Evolutionary conservation across 1,140 invertebrate species (phyloP), one percentile per base, ranked within the genome.

Genomic region (Polypedilum vanderplanki): DNA sequence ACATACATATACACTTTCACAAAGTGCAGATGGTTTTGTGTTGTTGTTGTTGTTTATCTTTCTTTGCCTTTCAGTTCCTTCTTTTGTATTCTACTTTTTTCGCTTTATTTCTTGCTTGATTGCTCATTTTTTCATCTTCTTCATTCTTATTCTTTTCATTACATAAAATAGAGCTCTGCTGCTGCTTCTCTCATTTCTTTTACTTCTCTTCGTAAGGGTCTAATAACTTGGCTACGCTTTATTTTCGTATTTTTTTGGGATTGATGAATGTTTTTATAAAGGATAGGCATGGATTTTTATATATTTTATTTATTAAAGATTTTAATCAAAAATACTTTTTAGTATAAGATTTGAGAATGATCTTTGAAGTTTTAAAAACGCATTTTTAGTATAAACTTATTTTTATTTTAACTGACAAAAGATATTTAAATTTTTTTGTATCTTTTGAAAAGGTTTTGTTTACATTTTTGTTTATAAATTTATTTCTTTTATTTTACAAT

Each of bases 1-100:
- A 57, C 46, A n/a, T 57, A 57, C 12, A 57, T 57, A 57, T 57
- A n/a, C 46, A 12, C n/a, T n/a, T n/a, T 57, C 12, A 12, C 18
- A 17, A 70, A 70, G 17, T 70, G 65, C 65, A 70, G 65, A 70
- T 70, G 65, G 65, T 70, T 70, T 70, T 70, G 17, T 70, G 65
- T 70, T 70, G 24, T 33, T 33, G 24, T 33, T 33, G 24, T 33
- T 33, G 65, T 70, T 70, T 70, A 70, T 70, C 65, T 70, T 70
- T 18, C 20, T 10, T 70, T 70, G 20, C 18, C 65, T 70, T 33
- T 22, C 65, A 70, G 17, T 70, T 70, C 20, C 65, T 70, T 70
- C 20, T 70, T 70, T 22, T 57, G 17, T 70, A 70, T 70, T 70
- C 65, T 9, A 12, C n/a, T 57, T 57, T 57, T 70, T 20, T 70